phyloP scores from a whole-genome alignment of 2,888 invertebrate genomes.

The Drosophila meridionalis region DNA sequence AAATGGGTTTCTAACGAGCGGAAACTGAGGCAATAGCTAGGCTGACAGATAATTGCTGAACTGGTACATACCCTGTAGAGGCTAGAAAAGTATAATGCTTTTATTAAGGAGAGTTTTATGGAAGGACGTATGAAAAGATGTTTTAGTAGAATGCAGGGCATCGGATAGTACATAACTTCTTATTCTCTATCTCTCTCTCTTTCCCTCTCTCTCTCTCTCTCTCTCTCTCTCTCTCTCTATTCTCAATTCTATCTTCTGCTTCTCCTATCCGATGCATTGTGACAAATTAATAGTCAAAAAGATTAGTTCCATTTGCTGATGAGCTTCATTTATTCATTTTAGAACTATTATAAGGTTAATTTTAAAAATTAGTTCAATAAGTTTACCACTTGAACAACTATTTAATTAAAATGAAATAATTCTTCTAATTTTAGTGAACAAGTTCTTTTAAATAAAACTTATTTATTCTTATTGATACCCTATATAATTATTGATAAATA shows the following conservation, averaged over 20 bases:
- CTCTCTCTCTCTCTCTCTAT: not conserved
- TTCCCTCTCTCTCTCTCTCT: not conserved
- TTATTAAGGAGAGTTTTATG: no score
- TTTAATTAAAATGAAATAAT: not conserved
- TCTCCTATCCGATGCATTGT: no score
- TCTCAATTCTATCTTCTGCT: no score
- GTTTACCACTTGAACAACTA: no score
- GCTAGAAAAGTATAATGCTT: not conserved
- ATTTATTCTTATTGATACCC: not conserved
- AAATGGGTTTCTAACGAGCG: conserved; percentile 61
- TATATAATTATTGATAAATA: not conserved
- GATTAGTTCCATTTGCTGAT: no score
- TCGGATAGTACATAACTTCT: not conserved
- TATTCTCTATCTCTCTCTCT: not conserved
- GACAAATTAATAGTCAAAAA: no score
- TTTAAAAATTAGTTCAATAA: no score
- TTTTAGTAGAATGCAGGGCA: not conserved
- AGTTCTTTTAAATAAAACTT: not conserved
- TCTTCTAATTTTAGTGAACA: not conserved
- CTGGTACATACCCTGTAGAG: not conserved
- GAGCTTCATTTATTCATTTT: no score
- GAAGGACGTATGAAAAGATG: no score
- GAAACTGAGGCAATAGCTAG: conserved; percentile 32
- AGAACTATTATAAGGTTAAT: no score
- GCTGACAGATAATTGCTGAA: not conserved